Percentiles rank a stretch among this genome's conserved stretches.
Conservation (phyloP, 2,113 vertebrate genomes). For the Phasianus colchicus region DNA sequence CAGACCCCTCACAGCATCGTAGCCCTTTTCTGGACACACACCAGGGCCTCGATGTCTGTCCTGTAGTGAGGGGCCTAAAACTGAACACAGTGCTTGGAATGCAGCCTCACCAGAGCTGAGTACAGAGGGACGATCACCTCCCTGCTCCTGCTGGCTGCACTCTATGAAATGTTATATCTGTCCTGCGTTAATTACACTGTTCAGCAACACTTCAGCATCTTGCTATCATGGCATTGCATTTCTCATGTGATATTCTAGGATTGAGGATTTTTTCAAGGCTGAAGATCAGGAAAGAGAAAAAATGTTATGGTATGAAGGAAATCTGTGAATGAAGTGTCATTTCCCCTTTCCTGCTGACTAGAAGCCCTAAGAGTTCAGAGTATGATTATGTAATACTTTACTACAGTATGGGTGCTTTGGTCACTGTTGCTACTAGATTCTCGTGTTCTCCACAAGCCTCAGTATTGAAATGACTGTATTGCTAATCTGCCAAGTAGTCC, state of each 20-base stretch:
- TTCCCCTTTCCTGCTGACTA: not conserved
- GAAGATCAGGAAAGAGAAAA: not conserved
- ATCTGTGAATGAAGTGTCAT: not conserved
- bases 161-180: not conserved
- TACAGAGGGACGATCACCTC: too few relatives aligned
- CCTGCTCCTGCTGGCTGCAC: too few relatives aligned
- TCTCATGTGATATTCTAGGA: accelerated
- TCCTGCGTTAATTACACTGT: not conserved
- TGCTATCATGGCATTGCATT: accelerated
- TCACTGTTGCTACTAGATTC: not conserved
- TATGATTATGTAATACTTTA: not conserved
- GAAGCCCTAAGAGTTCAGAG: not conserved
- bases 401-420: not conserved
- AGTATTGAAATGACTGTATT: not conserved
- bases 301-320: not conserved
- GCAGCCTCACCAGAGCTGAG: too few relatives aligned
- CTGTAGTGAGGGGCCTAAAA: too few relatives aligned
- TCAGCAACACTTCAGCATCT: not conserved
- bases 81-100: too few relatives aligned
- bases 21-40: too few relatives aligned
- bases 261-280: not conserved
- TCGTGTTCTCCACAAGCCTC: not conserved
- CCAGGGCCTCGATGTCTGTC: too few relatives aligned
- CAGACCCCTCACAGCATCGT: too few relatives aligned
- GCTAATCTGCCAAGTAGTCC: not conserved